phyloP scores from a whole-genome alignment of 2,113 vertebrate species.

The Atlantisia rogersi region DNA sequence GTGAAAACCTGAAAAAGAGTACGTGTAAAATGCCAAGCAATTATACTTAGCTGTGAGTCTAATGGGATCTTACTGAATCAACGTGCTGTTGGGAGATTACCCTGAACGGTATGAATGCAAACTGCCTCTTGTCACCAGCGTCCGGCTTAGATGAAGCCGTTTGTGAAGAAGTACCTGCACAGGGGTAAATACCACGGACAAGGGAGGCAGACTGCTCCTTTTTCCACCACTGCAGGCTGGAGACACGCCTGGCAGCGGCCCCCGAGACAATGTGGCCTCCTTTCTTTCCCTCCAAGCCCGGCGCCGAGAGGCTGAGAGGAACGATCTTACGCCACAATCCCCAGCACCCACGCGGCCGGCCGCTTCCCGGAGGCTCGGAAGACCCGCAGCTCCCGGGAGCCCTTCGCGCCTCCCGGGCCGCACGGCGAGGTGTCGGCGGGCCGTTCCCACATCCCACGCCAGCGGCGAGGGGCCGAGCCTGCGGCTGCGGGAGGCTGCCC shows the following conservation, averaged over 20 bases:
- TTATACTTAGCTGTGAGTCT: not conserved
- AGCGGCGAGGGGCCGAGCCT: not conserved
- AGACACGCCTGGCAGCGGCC: not conserved
- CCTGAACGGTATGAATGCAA: not conserved
- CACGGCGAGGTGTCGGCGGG: not conserved
- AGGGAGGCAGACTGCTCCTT: not conserved
- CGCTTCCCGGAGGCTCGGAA: not conserved
- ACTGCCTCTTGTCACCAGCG: not conserved
- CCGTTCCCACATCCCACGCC: not conserved
- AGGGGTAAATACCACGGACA: not conserved
- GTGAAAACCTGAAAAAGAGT: not conserved
- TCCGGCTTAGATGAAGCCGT: not conserved
- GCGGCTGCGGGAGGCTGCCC: not conserved
- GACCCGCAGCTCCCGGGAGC: not conserved
- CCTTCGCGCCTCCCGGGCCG: not conserved
- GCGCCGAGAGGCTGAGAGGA: not conserved
- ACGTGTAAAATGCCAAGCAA: not conserved
- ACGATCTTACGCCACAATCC: accelerated
- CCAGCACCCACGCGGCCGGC: not conserved
- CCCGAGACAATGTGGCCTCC: not conserved
- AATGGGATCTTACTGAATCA: not conserved
- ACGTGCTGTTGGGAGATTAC: not conserved
- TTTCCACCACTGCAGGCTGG: not conserved
- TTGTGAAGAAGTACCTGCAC: not conserved
- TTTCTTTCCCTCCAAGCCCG: not conserved